Evolutionary conservation across 2,888 invertebrate genomes (phyloP).

Genomic region (Patella pellucida): DNA sequence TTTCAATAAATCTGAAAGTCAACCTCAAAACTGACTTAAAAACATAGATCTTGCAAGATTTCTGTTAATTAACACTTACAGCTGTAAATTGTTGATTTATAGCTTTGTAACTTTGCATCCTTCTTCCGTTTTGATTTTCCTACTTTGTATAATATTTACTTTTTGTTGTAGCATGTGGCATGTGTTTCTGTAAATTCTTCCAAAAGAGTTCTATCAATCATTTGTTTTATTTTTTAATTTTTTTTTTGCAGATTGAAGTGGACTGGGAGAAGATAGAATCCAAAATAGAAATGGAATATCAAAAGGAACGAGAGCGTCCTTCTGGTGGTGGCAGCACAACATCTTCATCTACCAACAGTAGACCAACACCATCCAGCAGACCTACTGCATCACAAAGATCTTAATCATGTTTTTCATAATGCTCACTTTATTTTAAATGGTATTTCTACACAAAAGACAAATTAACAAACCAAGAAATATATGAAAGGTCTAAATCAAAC

Average conservation of each 20-base stretch:
- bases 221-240: no score
- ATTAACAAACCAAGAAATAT: conserved; percentile 22
- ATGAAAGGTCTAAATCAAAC: conserved; percentile 1
- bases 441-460: conserved; percentile 28
- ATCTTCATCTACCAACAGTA: conserved; percentile 18
- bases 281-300: conserved; percentile 71
- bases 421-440: conserved; percentile 22
- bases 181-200: no score
- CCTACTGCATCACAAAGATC: not conserved
- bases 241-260: conserved; percentile 69
- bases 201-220: no score
- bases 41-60: no score
- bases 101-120: no score
- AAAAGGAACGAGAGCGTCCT: conserved; percentile 66
- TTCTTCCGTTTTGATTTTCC: no score
- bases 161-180: no score
- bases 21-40: no score
- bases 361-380: not conserved
- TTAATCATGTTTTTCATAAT: not conserved
- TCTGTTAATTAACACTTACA: no score
- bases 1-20: no score
- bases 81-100: no score
- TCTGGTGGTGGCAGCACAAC: conserved; percentile 26
- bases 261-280: conserved; percentile 73
- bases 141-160: no score